Evolutionary conservation across 1,140 invertebrate genomes (phyloP).

Genomic region (Tetramorium simillimum): DNA sequence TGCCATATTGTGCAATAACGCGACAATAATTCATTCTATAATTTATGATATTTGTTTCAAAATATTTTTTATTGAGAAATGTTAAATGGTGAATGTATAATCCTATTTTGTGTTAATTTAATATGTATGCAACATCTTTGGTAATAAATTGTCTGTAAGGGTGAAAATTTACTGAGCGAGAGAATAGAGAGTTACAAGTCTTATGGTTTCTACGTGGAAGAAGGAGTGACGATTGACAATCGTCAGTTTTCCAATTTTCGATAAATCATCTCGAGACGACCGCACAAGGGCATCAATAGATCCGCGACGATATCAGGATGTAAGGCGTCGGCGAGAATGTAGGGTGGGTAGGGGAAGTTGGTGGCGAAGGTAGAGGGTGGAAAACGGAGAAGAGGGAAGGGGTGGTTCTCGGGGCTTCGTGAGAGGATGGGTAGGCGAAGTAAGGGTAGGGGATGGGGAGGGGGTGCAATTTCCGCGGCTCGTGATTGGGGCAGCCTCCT

Average conservation of each 20-base stretch:
- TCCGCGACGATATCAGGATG: conserved; percentile 66
- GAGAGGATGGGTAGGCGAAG: conserved; percentile 79
- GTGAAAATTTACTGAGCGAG: background rate
- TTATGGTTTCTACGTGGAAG: conserved; percentile 14
- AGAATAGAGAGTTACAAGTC: conserved; percentile 4
- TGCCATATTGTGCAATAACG: background rate
- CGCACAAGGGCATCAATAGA: conserved; percentile 71
- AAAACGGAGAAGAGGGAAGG: conserved; percentile 63
- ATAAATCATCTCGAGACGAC: conserved; percentile 75
- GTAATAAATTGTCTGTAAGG: conserved; percentile 14
- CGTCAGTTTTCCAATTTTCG: conserved; percentile 75
- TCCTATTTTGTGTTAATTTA: background rate
- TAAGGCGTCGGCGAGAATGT: conserved; percentile 72
- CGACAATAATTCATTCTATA: background rate
- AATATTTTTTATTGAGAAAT: background rate
- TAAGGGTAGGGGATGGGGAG: conserved; percentile 76
- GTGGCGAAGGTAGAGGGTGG: conserved; percentile 69
- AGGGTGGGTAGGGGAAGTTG: conserved; percentile 64
- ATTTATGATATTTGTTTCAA: background rate
- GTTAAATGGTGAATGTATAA: background rate
- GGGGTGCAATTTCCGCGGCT: conserved; percentile 89
- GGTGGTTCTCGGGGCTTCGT: conserved; percentile 68
- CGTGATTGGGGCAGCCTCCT: conserved; percentile 89
- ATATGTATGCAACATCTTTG: background rate
- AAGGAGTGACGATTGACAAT: conserved; percentile 72